Evolutionary conservation across 1,140 invertebrate species (phyloP).

Genomic region (Anadara kagoshimensis): DNA sequence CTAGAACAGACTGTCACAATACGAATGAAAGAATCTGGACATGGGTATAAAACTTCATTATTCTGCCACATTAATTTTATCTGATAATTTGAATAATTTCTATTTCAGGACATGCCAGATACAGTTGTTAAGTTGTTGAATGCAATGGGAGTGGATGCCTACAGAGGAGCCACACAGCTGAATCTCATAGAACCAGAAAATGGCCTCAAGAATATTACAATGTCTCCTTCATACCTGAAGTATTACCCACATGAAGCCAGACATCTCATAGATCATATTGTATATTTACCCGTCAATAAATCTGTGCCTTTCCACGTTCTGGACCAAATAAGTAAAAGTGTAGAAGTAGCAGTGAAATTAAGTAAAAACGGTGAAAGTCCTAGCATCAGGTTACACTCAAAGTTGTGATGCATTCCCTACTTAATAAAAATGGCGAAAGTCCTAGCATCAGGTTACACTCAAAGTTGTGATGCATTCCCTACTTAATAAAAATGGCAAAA

Average conservation of each 20-base stretch:
- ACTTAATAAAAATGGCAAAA: constrained; percentile 22
- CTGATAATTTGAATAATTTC: constrained; percentile 13
- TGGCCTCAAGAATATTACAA: constrained; percentile 14
- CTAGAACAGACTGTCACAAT: no score
- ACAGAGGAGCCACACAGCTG: constrained; percentile 72
- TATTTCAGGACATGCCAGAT: constrained; percentile 70
- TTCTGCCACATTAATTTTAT: background rate
- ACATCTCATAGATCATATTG: constrained; percentile 72
- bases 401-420: constrained; percentile 29
- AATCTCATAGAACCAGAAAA: constrained; percentile 66
- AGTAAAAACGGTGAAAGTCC: constrained; percentile 41
- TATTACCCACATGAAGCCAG: constrained; percentile 68
- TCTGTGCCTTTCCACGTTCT: constrained; percentile 68
- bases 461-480: constrained; percentile 35
- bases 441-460: constrained; percentile 41
- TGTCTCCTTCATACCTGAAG: constrained; percentile 36
- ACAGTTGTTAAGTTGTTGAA: constrained; percentile 61
- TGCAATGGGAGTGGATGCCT: constrained; percentile 71
- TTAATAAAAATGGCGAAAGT: constrained; percentile 25
- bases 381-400: constrained; percentile 43
- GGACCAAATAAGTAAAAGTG: constrained; percentile 61
- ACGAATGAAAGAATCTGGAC: background rate
- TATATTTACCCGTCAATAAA: constrained; percentile 73
- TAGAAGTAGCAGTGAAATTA: constrained; percentile 44
- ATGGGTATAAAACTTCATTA: background rate